Conservation (phyloP, 2,797 vertebrate species). For the Cercopithecus hamlyni region DNA sequence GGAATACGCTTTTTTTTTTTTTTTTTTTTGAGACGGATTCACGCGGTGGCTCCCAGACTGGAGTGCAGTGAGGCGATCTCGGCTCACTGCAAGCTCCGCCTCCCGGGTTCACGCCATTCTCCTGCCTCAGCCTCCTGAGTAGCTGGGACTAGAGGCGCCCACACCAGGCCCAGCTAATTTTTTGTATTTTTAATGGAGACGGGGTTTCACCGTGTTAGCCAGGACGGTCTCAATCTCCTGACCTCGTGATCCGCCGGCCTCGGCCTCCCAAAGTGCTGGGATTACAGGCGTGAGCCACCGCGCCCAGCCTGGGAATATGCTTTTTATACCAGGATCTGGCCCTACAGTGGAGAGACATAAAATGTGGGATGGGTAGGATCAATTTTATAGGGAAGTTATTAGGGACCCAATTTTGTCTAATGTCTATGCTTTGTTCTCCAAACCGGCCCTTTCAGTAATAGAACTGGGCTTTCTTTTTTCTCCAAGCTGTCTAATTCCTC, state of each 20-base stretch:
- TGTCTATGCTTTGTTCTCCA: neutral
- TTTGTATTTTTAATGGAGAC: no score
- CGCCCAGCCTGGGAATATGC: neutral
- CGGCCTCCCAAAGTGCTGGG: no score
- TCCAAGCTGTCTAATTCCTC: neutral
- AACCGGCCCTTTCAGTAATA: neutral
- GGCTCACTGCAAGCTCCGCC: no score
- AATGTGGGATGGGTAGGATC: neutral
- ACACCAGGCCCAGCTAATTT: accelerated
- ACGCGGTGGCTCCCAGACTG: accelerated
- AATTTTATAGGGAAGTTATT: neutral
- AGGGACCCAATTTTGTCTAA: neutral
- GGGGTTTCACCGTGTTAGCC: accelerated
- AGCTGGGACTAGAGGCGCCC: accelerated
- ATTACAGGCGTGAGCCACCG: no score
- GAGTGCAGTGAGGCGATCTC: no score
- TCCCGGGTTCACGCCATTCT: no score
- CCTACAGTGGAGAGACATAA: neutral
- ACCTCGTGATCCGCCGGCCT: accelerated
- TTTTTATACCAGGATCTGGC: neutral
- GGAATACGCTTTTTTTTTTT: neutral
- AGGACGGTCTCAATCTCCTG: no score
- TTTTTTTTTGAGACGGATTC: no score
- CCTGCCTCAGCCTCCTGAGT: no score
- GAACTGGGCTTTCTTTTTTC: neutral